Conservation (phyloP, 2,888 invertebrate species). For the Plagodis pulveraria region DNA sequence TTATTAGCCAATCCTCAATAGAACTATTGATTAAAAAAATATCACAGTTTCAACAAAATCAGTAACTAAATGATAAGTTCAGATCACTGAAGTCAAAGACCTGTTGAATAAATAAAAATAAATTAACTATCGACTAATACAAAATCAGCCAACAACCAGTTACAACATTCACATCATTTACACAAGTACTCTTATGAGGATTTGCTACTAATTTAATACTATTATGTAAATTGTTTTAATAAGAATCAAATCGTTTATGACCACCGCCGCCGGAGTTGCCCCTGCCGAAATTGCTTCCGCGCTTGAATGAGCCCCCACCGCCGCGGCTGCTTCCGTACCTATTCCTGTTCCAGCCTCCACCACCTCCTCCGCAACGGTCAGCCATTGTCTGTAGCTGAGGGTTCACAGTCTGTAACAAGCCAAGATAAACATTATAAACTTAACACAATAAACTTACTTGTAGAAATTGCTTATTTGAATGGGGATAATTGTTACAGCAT, state of each 20-base stretch:
- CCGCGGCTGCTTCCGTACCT: constrained; percentile 77
- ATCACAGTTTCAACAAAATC: constrained; percentile 76
- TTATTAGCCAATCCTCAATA: constrained; percentile 68
- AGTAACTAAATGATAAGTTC: constrained; percentile 35
- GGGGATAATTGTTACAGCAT: constrained; percentile 80
- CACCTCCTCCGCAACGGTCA: constrained; percentile 86
- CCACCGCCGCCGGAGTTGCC: constrained; percentile 61
- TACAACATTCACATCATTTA: constrained; percentile 51
- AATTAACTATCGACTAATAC: constrained; percentile 57
- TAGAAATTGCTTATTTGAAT: not conserved
- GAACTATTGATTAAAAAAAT: constrained; percentile 66
- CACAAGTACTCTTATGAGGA: constrained; percentile 73
- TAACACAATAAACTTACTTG: not conserved
- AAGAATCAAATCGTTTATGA: constrained; percentile 77
- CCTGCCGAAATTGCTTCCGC: constrained; percentile 75
- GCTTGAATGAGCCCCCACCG: constrained; percentile 76
- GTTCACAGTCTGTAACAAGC: constrained; percentile 88
- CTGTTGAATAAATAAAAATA: constrained; percentile 50
- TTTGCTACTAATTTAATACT: constrained; percentile 44
- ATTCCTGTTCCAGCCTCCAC: constrained; percentile 83
- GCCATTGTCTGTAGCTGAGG: constrained; percentile 94
- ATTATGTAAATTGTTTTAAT: constrained; percentile 55
- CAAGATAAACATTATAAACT: constrained; percentile 13
- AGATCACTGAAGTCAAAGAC: constrained; percentile 24
- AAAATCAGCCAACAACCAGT: constrained; percentile 56